These are phyloP conservation scores for Chaetorhynchus papuensis DNA, from an alignment of 2,113 vertebrate species.

Conservation along the genomic window DNA sequence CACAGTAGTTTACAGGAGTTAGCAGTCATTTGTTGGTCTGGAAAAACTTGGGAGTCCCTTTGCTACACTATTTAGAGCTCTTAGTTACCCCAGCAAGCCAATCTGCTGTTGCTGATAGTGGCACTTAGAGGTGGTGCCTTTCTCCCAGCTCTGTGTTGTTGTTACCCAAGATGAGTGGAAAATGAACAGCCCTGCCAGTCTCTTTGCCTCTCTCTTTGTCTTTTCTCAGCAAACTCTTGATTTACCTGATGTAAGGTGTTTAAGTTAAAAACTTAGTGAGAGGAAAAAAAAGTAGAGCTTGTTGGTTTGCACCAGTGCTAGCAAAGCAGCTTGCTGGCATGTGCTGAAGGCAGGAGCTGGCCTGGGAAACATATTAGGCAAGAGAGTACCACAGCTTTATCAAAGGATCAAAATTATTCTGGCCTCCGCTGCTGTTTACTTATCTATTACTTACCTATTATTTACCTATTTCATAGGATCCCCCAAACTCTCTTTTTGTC, in stretches of 20 bases:
- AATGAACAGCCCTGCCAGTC: not conserved
- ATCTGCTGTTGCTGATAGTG: not conserved
- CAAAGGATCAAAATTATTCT: not conserved
- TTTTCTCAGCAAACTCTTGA: not conserved
- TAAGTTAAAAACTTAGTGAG: not conserved
- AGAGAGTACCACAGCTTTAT: not conserved
- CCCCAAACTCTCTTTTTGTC: not conserved
- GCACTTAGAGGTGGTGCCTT: not conserved
- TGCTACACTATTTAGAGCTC: not conserved
- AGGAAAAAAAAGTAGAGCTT: not conserved
- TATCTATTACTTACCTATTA: not conserved
- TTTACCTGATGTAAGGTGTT: not conserved
- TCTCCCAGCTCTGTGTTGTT: not conserved
- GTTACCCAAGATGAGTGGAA: not conserved
- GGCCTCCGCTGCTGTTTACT: not conserved
- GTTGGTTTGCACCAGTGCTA: not conserved
- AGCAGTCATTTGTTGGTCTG: not conserved
- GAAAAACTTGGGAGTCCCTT: not conserved
- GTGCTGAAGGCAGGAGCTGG: fast-evolving
- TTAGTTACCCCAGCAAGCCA: not conserved
- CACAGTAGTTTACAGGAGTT: not conserved
- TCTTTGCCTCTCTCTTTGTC: not conserved
- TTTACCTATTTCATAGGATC: not conserved
- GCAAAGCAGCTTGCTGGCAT: not conserved
- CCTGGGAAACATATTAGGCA: not conserved